Evolutionary conservation across 2,888 invertebrate genomes (phyloP), one percentile per base, ranked within the genome.

Genomic region (Drosophila cyrtoloma): DNA sequence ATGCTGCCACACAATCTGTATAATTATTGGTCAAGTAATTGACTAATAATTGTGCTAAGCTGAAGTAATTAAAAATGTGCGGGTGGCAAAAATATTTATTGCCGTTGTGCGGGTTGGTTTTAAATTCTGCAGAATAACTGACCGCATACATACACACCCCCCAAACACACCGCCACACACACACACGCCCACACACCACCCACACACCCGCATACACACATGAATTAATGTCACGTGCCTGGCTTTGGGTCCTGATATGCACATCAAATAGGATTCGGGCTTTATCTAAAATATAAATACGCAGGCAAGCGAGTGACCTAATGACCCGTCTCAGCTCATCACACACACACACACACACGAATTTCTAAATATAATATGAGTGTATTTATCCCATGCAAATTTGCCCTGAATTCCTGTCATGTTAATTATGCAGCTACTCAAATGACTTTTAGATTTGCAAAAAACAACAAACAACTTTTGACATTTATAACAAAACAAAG

Each of bases 91-190:
- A 19, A 12, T 9, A 33, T 26, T 33, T 42, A 14, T 19, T 37
- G 26, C 19, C 53, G 35, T 47, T 32, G 22, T 16, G 32, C 35
- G 32, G 55, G 32, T 30, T 22, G 42, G 19, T 26, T 58, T 22
- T 22, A 14, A 52, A 62, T 59, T 75, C 71, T 78, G 77, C 71
- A 76, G 76, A 71, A 67, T 64, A 71, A 59, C 81, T 78, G 81
- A 80, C 81, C 71, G 81, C 71, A 65, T 32, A 58, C 57, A 57
- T 33, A 35, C n/a, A 19, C 6, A 19, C 5, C 12, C 1, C 2
- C 10, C 47, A 19, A 9, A 16, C 63, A 22, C 51, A 16, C 35
- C 7, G 1, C 32, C 71, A 65, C 28, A 61, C 53, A 59, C 35
- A 19, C 14, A 16, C 63, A 19, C 51, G 10, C 44, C 71, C 28